Base-by-base conservation (phyloP, 1,140 invertebrate species). In the Bombus breviceps region DNA sequence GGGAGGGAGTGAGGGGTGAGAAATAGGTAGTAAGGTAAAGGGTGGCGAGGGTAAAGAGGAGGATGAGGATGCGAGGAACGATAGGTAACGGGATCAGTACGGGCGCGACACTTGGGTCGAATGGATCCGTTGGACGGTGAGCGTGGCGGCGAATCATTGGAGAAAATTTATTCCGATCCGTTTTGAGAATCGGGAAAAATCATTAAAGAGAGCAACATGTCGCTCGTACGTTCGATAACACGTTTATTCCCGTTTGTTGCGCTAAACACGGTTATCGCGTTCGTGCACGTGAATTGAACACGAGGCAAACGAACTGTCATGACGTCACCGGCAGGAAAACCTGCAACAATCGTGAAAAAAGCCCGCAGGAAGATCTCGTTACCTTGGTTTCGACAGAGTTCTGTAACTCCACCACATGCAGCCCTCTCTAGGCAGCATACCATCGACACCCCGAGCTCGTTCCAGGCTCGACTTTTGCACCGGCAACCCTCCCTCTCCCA, bases 371-470 rank as follows among this genome's bases (percentile, higher is more conserved):
- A 98, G 95, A 98, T 98, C 89, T 98, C 98, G 68, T 95, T 98
- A 91, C 98, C 98, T 69, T 98, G 98, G 98, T 98, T 98, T 94
- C 96, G 97, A 72, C 97, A 98, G 94, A 96, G 96, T 82, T 98
- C 97, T 53, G 96, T 97, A 84, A 96, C 96, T 91, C 96, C 96
- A 87, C 95, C 96, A 57, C 97, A 97, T 92, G 96, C 97, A 82
- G 95, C 96, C 62, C 96, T 98, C 43, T 96, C 97, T 62, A 96
- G 98, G 37, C 98, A 98, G 94, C 97, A 98, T 92, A 98, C 98
- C 94, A 98, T 98, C 95, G 98, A 98, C 95, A 98, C 98, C 85
- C 98, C 98, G 88, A 96, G 97, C 92, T 97, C 97, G 66, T 98
- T 98, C 95, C 97, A 97, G 91, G 96, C 96, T 82, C 95, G 96